Conservation (phyloP, 2,888 invertebrate genomes). For the Cantharis lateralis region DNA sequence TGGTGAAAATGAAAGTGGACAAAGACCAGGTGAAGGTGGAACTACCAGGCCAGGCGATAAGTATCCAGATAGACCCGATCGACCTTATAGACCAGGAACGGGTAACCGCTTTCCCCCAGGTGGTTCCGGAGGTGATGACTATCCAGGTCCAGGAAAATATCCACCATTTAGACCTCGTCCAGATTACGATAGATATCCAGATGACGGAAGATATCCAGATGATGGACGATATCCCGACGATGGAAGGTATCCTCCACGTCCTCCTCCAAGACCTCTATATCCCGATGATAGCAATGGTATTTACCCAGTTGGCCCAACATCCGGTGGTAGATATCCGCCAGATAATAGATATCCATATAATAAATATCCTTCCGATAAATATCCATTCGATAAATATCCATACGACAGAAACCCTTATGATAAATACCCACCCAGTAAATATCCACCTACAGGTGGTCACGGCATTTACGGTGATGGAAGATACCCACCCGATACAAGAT, state of each 20-base stretch:
- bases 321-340: constrained; percentile 54
- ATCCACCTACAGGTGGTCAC: constrained; percentile 58
- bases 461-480: constrained; percentile 37
- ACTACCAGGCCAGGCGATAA: constrained; percentile 38
- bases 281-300: constrained; percentile 11
- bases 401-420: constrained; percentile 2
- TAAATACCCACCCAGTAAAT: constrained; percentile 57
- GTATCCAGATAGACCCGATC: constrained; percentile 50
- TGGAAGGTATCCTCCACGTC: constrained; percentile 17
- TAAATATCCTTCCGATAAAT: constrained; percentile 58
- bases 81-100: constrained; percentile 34
- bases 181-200: constrained; percentile 36
- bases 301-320: constrained; percentile 24
- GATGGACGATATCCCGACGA: constrained; percentile 23
- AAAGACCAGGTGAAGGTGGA: constrained; percentile 35
- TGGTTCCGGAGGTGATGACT: constrained; percentile 49
- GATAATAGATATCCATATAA: constrained; percentile 55
- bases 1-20: constrained; percentile 37
- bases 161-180: neutral
- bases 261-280: constrained; percentile 16
- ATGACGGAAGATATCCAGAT: constrained; percentile 38
- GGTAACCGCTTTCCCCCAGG: constrained; percentile 21
- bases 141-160: constrained; percentile 45
- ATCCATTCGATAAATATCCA: constrained; percentile 53
- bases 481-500: constrained; percentile 29